phyloP scores from a whole-genome alignment of 2,888 invertebrate genomes.

The Ganaspis brasiliensis region DNA sequence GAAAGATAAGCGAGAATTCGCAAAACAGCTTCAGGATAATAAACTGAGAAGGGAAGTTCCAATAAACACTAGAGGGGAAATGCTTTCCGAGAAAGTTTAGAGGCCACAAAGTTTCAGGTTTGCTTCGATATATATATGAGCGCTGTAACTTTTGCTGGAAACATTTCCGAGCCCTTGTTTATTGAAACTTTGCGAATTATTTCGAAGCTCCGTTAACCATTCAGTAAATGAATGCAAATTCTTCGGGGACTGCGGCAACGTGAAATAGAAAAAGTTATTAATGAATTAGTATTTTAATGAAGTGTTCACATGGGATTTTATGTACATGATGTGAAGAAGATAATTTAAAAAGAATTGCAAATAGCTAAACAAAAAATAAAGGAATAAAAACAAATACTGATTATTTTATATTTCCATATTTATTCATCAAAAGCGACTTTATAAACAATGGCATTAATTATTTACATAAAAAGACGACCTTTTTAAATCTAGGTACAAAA shows the following conservation, averaged over 20 bases:
- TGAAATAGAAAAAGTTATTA: conserved; percentile 37
- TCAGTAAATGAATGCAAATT: conserved; percentile 37
- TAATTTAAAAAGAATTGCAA: conserved; percentile 35
- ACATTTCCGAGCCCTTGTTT: conserved; percentile 38
- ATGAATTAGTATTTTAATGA: conserved; percentile 42
- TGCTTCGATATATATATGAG: conserved; percentile 27
- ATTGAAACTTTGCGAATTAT: conserved; percentile 34
- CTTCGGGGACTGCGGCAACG: conserved; percentile 28
- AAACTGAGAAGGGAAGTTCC: conserved; percentile 34
- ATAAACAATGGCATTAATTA: neutral
- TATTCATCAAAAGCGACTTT: conserved; percentile 1
- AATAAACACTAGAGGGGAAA: conserved; percentile 33
- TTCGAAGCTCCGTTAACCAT: conserved; percentile 25
- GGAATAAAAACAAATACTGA: neutral
- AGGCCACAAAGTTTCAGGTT: conserved; percentile 33
- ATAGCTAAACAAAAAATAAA: neutral
- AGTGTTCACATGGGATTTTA: conserved; percentile 34
- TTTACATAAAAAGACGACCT: neutral
- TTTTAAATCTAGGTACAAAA: too few species aligned
- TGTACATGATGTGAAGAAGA: conserved; percentile 39
- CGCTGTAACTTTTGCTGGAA: conserved; percentile 31
- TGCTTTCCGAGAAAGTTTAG: conserved; percentile 28
- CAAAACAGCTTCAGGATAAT: conserved; percentile 26
- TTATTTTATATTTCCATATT: neutral
- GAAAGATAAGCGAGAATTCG: conserved; percentile 32